These are phyloP conservation scores for Hirtodrosophila trivittata DNA, from an alignment of 2,888 invertebrate genomes.

Conservation along the genomic window DNA sequence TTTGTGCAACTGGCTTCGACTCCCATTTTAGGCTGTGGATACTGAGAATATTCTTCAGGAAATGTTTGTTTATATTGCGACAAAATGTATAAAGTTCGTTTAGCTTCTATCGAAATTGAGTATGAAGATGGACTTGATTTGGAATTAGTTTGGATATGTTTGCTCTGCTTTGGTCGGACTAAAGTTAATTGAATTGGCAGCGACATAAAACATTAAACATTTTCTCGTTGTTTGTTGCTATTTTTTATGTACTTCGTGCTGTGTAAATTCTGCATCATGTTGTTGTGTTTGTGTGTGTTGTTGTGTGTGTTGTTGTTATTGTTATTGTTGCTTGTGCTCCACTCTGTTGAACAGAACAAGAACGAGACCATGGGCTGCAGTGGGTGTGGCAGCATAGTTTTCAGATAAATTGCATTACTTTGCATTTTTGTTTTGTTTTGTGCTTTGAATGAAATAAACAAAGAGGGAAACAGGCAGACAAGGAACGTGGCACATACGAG, in stretches of 20 bases:
- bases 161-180: conserved; percentile 26
- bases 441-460: conserved; percentile 61
- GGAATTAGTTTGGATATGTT: conserved; percentile 2
- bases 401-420: conserved; percentile 72
- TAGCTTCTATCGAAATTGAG: not conserved
- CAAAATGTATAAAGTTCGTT: too few species aligned
- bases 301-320: conserved; percentile 5
- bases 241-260: not conserved
- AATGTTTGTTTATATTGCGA: too few species aligned
- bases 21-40: too few species aligned
- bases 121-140: not conserved
- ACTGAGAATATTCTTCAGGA: too few species aligned
- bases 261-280: conserved; percentile 1
- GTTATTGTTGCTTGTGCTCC: conserved; percentile 24
- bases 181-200: conserved; percentile 60
- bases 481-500: conserved; percentile 38
- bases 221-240: conserved; percentile 1
- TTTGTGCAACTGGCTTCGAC: too few species aligned
- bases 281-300: conserved; percentile 6
- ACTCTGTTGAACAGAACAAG: conserved; percentile 25
- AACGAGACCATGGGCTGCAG: conserved; percentile 10
- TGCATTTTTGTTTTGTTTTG: conserved; percentile 57
- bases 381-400: conserved; percentile 62
- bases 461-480: conserved; percentile 17
- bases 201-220: conserved; percentile 57